Evolutionary conservation across 2,888 invertebrate species (phyloP).

Genomic region (Orthonevra nobilis): DNA sequence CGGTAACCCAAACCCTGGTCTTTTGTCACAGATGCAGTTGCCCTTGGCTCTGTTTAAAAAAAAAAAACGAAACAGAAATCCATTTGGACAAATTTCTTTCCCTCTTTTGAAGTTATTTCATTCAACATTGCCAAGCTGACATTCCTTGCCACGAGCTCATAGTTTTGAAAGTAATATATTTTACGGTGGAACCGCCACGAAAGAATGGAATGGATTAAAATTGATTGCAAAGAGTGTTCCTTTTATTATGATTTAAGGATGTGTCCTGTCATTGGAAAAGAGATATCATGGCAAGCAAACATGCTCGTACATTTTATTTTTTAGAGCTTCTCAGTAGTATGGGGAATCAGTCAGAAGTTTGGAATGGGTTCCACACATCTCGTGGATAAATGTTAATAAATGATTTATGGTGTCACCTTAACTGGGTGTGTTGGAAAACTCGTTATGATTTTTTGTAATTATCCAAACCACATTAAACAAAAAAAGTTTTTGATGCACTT

Average conservation of each 20-base stretch:
- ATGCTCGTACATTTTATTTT: too few species aligned
- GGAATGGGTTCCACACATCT: too few species aligned
- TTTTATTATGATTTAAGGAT: slow-evolving; percentile 36
- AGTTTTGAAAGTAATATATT: slow-evolving; percentile 33
- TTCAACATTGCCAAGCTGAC: not conserved
- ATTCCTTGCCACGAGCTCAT: not conserved
- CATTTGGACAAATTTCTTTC: not conserved
- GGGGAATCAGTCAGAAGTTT: too few species aligned
- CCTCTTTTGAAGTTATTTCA: not conserved
- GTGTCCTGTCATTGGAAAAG: not conserved
- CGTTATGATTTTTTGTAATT: too few species aligned
- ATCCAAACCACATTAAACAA: too few species aligned
- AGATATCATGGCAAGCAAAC: too few species aligned
- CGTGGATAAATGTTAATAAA: too few species aligned
- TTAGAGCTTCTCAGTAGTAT: too few species aligned
- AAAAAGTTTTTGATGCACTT: too few species aligned
- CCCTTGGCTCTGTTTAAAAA: not conserved
- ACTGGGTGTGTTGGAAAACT: too few species aligned
- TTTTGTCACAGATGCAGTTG: slow-evolving; percentile 16
- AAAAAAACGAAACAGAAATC: not conserved
- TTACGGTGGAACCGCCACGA: slow-evolving; percentile 28
- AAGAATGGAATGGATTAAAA: slow-evolving; percentile 42
- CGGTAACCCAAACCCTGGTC: slow-evolving; percentile 20
- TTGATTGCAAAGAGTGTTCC: slow-evolving; percentile 20
- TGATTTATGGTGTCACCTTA: too few species aligned